phyloP scores from a whole-genome alignment of 2,888 invertebrate species.

The Poecilus cupreus region DNA sequence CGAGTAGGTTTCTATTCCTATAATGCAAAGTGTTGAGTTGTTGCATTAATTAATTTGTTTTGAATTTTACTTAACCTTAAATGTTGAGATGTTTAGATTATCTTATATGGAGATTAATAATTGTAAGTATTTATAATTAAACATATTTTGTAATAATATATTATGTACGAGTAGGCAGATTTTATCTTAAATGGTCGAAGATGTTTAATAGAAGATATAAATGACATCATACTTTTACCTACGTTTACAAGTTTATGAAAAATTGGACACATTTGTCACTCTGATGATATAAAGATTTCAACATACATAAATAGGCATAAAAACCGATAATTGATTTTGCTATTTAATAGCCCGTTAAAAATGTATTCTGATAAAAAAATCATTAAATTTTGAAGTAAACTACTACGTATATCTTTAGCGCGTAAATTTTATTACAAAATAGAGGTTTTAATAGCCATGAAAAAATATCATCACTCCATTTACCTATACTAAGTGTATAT shows the following conservation, averaged over 20 bases:
- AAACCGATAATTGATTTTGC: too few species aligned
- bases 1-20: not conserved
- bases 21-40: not conserved
- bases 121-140: not conserved
- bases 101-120: not conserved
- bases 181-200: not conserved
- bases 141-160: not conserved
- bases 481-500: too few species aligned
- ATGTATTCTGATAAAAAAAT: too few species aligned
- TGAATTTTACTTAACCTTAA: not conserved
- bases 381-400: too few species aligned
- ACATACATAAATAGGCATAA: not conserved
- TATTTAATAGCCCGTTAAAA: too few species aligned
- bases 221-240: not conserved
- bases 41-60: not conserved
- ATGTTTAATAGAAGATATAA: not conserved
- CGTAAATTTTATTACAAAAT: too few species aligned
- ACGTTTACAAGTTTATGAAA: not conserved
- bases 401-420: too few species aligned
- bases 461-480: too few species aligned
- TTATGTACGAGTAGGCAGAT: not conserved
- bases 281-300: not conserved
- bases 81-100: not conserved
- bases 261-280: not conserved
- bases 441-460: too few species aligned